Base-by-base conservation (phyloP, 2,113 vertebrate species). In the Paramisgurnus dabryanus region DNA sequence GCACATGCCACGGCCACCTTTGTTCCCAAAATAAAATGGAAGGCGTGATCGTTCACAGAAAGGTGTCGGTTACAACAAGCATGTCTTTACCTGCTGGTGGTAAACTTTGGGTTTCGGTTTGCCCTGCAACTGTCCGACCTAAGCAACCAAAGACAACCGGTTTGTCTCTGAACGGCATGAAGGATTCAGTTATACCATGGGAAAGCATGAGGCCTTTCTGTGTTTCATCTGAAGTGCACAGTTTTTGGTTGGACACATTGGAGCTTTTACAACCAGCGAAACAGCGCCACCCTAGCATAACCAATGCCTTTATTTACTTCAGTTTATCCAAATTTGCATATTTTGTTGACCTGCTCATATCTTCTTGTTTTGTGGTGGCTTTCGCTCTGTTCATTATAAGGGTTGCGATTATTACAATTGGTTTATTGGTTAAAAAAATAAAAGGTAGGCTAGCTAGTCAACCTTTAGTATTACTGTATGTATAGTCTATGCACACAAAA, bases 401-500 rank as follows among this genome's bases (percentile, higher is more conserved):
- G 53, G 86, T 85, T 80, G 83, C 86, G 85, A 85, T 84, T n/a
- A 79, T 86, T 84, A 79, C 8, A 50, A 45, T 50, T 87, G 80
- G 61, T 57, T 68, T 87, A 53, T 17, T 5, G 86, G 89, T 88
- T 89, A 82, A 84, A 85, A 85, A 50, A 69, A 39, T 22, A 3
- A 53, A 82, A 88, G 86, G 80, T 61, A 76, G 81, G 76, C 64
- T 85, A 78, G 27, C 82, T 79, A 84, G 79, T 78, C 17, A 4
- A n/a, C 53, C 60, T 65, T 82, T 67, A 75, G 78, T 79, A 76
- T 85, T 77, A 61, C 83, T 86, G 82, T 83, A 87, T 83, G 7
- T 83, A 83, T 87, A 70, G 80, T 86, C 87, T 88, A 85, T 90
- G 91, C 90, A 89, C 88, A 88, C 75, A 65, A 64, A 76, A 80